Conservation (phyloP, 2,113 vertebrate species). For the Oenanthe oenanthe region DNA sequence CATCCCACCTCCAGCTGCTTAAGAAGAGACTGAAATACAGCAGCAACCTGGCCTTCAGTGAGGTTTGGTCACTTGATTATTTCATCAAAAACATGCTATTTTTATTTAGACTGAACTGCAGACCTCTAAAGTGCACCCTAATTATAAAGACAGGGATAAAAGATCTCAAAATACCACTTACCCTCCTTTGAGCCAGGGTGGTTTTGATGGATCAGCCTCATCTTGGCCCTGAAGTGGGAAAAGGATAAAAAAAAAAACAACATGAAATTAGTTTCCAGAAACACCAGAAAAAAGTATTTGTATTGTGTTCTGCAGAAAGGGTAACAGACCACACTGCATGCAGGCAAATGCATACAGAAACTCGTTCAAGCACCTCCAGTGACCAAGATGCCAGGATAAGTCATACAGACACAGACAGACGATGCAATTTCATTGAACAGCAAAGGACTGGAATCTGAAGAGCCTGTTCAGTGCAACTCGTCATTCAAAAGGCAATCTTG, state of each 20-base stretch:
- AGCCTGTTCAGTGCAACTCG: constrained; percentile 66
- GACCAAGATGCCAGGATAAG: neutral
- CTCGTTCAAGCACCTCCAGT: neutral
- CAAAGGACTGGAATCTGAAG: neutral
- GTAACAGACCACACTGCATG: constrained; percentile 15
- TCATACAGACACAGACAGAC: neutral
- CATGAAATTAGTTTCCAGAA: neutral
- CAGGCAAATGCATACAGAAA: constrained; percentile 9
- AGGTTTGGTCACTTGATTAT: neutral
- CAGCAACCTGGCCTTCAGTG: neutral
- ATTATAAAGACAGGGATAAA: neutral
- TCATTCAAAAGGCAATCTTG: neutral
- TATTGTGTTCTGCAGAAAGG: neutral
- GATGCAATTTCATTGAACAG: neutral
- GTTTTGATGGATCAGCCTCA: constrained; percentile 80
- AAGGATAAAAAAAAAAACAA: neutral
- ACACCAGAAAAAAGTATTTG: neutral
- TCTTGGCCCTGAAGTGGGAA: constrained; percentile 75
- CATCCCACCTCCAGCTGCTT: neutral
- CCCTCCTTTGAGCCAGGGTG: constrained; percentile 91
- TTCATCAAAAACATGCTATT: neutral
- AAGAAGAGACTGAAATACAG: neutral
- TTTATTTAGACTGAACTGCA: neutral
- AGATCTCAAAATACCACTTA: constrained; percentile 72
- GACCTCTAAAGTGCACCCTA: neutral